Conservation (phyloP, 2,113 vertebrate species). For the Amphiprion ocellaris region DNA sequence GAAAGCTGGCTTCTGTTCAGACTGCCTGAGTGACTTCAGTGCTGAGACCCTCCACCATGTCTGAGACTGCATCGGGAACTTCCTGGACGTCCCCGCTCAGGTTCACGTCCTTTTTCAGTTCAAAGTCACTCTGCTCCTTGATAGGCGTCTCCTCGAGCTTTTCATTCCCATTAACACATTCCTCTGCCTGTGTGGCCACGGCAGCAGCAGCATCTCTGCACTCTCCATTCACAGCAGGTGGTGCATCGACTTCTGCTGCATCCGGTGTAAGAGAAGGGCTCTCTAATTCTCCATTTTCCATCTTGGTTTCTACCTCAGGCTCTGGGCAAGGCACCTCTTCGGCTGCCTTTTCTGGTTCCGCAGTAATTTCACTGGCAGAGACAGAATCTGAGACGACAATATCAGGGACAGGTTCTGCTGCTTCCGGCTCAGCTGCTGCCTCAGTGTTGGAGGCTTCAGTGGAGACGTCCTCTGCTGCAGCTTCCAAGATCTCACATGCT, state of each 20-base stretch:
- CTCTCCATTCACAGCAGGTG: conserved; percentile 74
- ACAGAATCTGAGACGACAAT: conserved; percentile 79
- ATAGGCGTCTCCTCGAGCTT: conserved; percentile 66
- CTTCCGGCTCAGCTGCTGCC: conserved; percentile 41
- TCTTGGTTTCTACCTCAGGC: conserved; percentile 57
- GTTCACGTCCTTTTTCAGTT: conserved; percentile 83
- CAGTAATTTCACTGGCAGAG: conserved; percentile 54
- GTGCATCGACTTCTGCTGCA: conserved; percentile 36
- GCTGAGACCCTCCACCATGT: conserved; percentile 70
- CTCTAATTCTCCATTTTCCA: conserved; percentile 81
- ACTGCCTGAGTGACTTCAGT: conserved; percentile 78
- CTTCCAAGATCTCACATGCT: conserved; percentile 15
- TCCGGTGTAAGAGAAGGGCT: conserved; percentile 52
- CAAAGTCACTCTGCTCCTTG: conserved; percentile 77
- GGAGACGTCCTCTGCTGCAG: conserved; percentile 25
- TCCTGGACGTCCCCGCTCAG: conserved; percentile 69
- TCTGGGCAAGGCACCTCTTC: conserved; percentile 49
- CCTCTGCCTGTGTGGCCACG: conserved; percentile 54
- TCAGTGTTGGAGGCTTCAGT: conserved; percentile 31
- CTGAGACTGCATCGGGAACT: conserved; percentile 62
- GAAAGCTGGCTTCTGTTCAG: conserved; percentile 66
- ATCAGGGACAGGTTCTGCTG: conserved; percentile 73
- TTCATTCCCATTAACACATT: conserved; percentile 78
- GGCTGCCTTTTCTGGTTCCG: conserved; percentile 48
- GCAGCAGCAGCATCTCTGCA: conserved; percentile 37